Conservation (phyloP, 2,113 vertebrate species). For the Rhinopithecus roxellana region DNA sequence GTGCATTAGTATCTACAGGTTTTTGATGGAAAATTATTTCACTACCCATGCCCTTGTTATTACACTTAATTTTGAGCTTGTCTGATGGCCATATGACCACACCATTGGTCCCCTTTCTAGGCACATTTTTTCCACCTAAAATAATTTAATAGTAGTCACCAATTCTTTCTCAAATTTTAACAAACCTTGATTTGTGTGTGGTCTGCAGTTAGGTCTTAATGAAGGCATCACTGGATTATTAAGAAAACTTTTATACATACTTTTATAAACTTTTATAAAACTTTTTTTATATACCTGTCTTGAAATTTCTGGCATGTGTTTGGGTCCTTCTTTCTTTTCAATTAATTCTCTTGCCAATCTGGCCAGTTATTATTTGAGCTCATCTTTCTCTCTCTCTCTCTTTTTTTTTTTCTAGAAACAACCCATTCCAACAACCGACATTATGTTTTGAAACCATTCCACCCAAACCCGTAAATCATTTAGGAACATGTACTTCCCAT, state of each 20-base stretch:
- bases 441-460: background rate
- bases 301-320: background rate
- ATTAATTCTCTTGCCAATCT: background rate
- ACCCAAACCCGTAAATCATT: background rate
- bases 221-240: background rate
- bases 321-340: background rate
- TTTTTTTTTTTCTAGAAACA: background rate
- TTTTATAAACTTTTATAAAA: too few relatives aligned
- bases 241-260: background rate
- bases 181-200: background rate
- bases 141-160: background rate
- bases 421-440: background rate
- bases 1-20: background rate
- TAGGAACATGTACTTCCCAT: background rate
- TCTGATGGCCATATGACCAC: background rate
- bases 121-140: background rate
- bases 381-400: background rate
- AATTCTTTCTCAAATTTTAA: background rate
- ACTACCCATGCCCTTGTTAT: fast-evolving
- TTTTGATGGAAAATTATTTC: background rate
- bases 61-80: background rate
- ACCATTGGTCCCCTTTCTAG: background rate
- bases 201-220: background rate
- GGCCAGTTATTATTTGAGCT: background rate
- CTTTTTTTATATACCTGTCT: too few relatives aligned